Evolutionary conservation across 2,113 vertebrate species (phyloP), one percentile per base, ranked within the genome.

Genomic region (Gambusia holbrooki): DNA sequence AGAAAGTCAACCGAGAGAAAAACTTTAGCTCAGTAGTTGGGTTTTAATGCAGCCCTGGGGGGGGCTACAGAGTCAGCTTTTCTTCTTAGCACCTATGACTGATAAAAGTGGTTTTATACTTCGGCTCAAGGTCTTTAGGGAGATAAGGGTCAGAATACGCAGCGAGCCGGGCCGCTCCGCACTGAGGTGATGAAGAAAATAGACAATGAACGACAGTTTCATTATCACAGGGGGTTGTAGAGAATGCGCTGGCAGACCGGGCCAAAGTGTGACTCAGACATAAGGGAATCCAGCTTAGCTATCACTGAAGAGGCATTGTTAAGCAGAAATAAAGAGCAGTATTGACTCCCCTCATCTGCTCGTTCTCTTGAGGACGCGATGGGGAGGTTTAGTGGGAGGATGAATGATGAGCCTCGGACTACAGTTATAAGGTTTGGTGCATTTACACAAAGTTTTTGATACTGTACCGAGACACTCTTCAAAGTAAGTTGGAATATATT

Each of bases 271-370:
- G 92, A 92, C 66, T 92, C 90, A 92, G 74, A 79, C 75, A 64
- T 75, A 88, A 70, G 90, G 84, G 89, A 91, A 87, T 91, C 75
- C 30, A 62, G 80, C 76, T 87, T 62, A 30, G 74, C 80, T 87
- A 87, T 89, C 86, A 91, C 86, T 92, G 85, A 87, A 68, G 88
- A 84, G 77, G 83, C 79, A 89, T 91, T 93, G 92, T 92, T 85
- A 58, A 74, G 64, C 84, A 32, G 74, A 78, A 88, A 92, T 86
- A 93, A 92, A 92, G 86, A 88, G 77, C 66, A 65, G 81, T 48
- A 90, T 90, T 89, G 80, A 93, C 81, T 89, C 69, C 28, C 11
- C 68, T 88, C 83, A 84, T 89, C 85, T 86, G 84, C 69, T 79
- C 48, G 40, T 35, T 80, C 79, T 81, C 86, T 63, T 3, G 54